A percentile compares a stretch with the other conserved stretches of the same genome.
Conservation (phyloP, 2,888 invertebrate species). For the Trichogramma dendrolimi region DNA sequence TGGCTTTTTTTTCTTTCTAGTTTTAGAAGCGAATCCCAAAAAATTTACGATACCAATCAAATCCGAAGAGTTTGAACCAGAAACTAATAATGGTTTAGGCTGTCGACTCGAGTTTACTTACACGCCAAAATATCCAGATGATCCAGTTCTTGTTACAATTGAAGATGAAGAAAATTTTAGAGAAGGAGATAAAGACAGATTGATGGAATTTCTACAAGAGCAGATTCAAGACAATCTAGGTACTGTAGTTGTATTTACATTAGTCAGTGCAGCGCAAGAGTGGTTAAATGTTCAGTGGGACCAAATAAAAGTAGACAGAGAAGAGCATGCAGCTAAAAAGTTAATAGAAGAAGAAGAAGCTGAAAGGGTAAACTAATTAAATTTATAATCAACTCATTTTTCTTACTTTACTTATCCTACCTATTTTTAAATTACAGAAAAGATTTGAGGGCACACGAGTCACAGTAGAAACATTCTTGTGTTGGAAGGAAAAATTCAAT, state of each 20-base stretch:
- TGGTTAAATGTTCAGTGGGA: conserved; percentile 87
- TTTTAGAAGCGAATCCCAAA: conserved; percentile 69
- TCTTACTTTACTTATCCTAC: background rate
- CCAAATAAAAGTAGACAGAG: conserved; percentile 65
- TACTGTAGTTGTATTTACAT: conserved; percentile 95
- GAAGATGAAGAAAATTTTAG: conserved; percentile 74
- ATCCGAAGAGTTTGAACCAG: conserved; percentile 72
- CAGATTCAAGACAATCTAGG: conserved; percentile 85
- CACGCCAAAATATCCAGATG: conserved; percentile 85
- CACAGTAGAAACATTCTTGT: conserved; percentile 89
- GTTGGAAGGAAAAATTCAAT: conserved; percentile 92
- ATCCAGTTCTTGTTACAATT: conserved; percentile 74
- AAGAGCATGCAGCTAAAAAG: conserved; percentile 67
- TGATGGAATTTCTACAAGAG: conserved; percentile 65
- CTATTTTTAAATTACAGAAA: conserved; percentile 59
- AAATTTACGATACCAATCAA: conserved; percentile 80
- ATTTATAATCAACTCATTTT: background rate
- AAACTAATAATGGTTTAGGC: conserved; percentile 65
- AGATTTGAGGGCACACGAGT: conserved; percentile 94
- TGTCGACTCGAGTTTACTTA: conserved; percentile 80
- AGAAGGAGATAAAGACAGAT: conserved; percentile 61
- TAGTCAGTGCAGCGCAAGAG: conserved; percentile 90
- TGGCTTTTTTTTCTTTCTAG: conserved; percentile 50
- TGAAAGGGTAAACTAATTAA: conserved; percentile 63
- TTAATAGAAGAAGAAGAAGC: conserved; percentile 78